Evolutionary conservation across 2,888 invertebrate species (phyloP).

Genomic region (Mesorhabditis spiculigera): DNA sequence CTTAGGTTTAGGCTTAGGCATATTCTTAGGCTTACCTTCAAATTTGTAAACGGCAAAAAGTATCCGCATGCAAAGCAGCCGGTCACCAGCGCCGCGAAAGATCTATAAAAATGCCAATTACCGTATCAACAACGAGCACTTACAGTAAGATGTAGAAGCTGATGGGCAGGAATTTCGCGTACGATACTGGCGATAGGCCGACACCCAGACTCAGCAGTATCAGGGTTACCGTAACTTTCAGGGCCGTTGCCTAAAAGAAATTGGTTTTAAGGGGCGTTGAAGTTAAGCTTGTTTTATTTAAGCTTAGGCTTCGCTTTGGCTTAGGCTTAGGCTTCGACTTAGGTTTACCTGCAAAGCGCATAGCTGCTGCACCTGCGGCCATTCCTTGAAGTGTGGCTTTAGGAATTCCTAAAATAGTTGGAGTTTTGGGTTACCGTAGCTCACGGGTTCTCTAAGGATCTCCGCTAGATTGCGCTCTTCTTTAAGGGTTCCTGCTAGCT

Average conservation of each 20-base stretch:
- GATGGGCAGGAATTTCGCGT: background rate
- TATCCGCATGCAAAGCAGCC: constrained; percentile 35
- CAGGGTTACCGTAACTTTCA: background rate
- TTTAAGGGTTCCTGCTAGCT: too few relatives aligned
- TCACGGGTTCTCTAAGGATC: background rate
- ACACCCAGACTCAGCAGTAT: background rate
- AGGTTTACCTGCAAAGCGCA: background rate
- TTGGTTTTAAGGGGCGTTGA: background rate
- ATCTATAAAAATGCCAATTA: constrained; percentile 20
- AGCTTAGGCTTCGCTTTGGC: too few relatives aligned
- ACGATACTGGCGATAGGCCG: background rate
- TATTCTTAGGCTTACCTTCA: constrained; percentile 16
- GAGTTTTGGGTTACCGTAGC: background rate
- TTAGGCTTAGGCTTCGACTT: too few relatives aligned
- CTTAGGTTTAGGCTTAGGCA: background rate
- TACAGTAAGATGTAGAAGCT: background rate
- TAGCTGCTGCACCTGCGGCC: background rate
- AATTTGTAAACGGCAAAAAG: constrained; percentile 36
- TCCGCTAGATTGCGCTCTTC: too few relatives aligned
- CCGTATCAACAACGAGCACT: background rate
- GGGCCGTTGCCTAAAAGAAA: constrained; percentile 3
- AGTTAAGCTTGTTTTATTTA: background rate
- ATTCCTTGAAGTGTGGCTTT: background rate
- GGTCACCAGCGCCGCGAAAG: constrained; percentile 23
- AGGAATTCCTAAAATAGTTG: background rate